These are phyloP conservation scores for Drosophila varians DNA, from an alignment of 1,140 invertebrate genomes.

Conservation along the genomic window DNA sequence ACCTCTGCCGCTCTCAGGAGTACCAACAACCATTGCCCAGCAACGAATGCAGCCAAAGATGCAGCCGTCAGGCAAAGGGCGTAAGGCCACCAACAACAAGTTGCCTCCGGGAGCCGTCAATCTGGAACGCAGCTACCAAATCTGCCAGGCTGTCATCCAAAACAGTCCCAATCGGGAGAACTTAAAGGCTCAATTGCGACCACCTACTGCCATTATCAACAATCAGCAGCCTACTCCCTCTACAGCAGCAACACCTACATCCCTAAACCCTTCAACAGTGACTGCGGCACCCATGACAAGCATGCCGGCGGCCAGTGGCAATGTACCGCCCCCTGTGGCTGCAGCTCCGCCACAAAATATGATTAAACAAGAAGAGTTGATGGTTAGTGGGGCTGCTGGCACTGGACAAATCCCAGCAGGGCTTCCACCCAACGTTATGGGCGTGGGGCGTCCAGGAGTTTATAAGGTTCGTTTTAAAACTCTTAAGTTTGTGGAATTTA, in stretches of 20 bases:
- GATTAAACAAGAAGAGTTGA: conserved; percentile 61
- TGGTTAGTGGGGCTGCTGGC: conserved; percentile 56
- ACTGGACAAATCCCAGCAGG: conserved; percentile 51
- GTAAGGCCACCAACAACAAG: conserved; percentile 86
- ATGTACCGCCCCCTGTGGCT: conserved; percentile 39
- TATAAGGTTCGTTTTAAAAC: conserved; percentile 62
- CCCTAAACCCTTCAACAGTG: conserved; percentile 57
- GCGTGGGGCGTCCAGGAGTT: conserved; percentile 76
- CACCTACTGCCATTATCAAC: conserved; percentile 88
- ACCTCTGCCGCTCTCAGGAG: conserved; percentile 83
- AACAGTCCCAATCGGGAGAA: conserved; percentile 95
- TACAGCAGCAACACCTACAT: conserved; percentile 7
- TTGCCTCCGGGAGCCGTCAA: conserved; percentile 94
- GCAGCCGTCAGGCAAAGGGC: conserved; percentile 75
- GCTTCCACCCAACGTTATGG: conserved; percentile 75
- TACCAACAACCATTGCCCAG: conserved; percentile 83
- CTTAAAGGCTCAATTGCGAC: conserved; percentile 92
- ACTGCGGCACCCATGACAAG: conserved; percentile 64
- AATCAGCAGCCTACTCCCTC: conserved; percentile 50
- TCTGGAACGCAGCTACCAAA: conserved; percentile 96
- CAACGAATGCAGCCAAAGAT: conserved; percentile 78
- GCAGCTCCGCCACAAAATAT: conserved; percentile 57
- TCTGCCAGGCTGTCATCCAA: conserved; percentile 97
- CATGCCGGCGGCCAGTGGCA: conserved; percentile 39
- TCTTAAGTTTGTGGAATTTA: too few relatives aligned